phyloP scores from a whole-genome alignment of 2,797 vertebrate genomes.

The Spinus pinus region DNA sequence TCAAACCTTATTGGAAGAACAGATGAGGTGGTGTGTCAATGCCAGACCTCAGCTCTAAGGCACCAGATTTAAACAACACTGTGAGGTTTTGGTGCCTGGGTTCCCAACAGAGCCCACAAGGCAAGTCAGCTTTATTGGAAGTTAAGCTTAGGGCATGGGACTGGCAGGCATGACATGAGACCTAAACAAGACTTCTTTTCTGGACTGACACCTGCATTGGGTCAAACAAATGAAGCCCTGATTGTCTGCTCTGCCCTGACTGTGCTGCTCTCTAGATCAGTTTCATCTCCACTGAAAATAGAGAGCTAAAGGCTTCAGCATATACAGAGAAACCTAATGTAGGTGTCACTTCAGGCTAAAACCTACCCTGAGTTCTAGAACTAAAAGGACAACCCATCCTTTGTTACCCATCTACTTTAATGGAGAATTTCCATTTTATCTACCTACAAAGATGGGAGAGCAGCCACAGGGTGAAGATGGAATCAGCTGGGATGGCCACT shows the following conservation, averaged over 20 bases:
- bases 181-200: background rate
- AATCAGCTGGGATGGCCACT: background rate
- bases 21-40: background rate
- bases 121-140: background rate
- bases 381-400: background rate
- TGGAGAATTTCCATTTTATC: background rate
- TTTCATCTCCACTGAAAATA: background rate
- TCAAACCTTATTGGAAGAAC: background rate
- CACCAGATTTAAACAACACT: background rate
- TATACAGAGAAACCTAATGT: background rate
- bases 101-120: background rate
- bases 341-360: background rate
- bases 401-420: background rate
- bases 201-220: background rate
- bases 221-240: background rate
- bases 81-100: background rate
- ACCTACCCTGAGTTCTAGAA: background rate
- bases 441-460: background rate
- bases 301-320: background rate
- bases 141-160: background rate
- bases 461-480: background rate
- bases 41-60: background rate
- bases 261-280: background rate
- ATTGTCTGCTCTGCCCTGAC: background rate
- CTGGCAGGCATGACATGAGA: background rate